Evolutionary conservation across 2,888 invertebrate genomes (phyloP), one percentile per base, ranked within the genome.

Genomic region (Hesperia comma): DNA sequence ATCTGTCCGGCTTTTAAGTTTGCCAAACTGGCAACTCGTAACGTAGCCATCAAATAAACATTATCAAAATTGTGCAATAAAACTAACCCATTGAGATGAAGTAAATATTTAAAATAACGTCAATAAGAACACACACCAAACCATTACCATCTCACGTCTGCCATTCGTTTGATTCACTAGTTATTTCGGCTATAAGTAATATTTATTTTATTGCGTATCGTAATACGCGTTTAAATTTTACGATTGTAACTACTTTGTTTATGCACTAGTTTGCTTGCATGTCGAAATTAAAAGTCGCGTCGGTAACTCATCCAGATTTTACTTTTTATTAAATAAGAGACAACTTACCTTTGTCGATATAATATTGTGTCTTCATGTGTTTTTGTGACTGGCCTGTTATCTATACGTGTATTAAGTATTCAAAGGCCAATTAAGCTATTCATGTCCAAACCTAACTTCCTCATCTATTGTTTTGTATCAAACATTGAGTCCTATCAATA

Each of bases 41-140:
- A n/a, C 14, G 26, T 46, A 63, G 46, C 46, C 55, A 63, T 63
- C 49, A 56, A 56, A 63, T 15, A 37, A 41, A 62, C 26, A 32
- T 37, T 26, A 56, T 41, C 40, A 17, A 62, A 55, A 63, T 15
- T 63, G 56, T 40, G 56, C 26, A 56, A 56, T 63, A 63, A 63
- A 63, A 63, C 49, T 56, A 63, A 63, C 56, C 49, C n/a, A 56
- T 63, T 32, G 46, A 49, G 46, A 33, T 40, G 54, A 61, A 32
- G 54, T 69, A 67, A 68, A 71, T 61, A 69, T 66, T 71, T 63
- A 54, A 57, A 64, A 15, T 55, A 68, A 66, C 68, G 64, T 63
- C 67, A 51, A 41, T 58, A 69, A n/a, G 53, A 61, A 56, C 53
- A 41, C 21, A 40, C 57, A 37, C 41, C 57, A 46, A 33, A 49